Percentiles rank a stretch among this genome's conserved stretches.
These are phyloP conservation scores for Chinchilla lanigera DNA, from an alignment of 2,113 vertebrate species.

Conservation along the genomic window DNA sequence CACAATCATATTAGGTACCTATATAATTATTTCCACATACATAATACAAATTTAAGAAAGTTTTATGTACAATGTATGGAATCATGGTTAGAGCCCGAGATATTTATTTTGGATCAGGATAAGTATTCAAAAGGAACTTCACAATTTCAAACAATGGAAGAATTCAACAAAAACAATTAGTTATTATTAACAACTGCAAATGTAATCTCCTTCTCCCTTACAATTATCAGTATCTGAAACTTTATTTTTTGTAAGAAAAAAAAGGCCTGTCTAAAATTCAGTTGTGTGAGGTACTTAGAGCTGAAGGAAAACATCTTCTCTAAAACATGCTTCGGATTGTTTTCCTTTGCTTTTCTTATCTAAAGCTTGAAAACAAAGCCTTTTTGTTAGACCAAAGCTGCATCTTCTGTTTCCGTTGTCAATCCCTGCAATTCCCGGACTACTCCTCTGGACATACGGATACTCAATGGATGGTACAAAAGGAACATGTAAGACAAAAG, in stretches of 20 bases:
- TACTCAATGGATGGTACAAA: background rate
- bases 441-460: background rate
- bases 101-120: conserved; percentile 38
- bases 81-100: background rate
- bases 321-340: conserved; percentile 13
- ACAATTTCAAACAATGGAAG: conserved; percentile 35
- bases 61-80: background rate
- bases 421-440: background rate
- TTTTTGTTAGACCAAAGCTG: background rate
- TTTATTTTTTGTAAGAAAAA: background rate
- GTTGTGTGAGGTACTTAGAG: background rate
- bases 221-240: background rate
- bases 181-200: conserved; percentile 17
- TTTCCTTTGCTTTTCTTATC: conserved; percentile 19
- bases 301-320: background rate
- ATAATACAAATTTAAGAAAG: conserved; percentile 22
- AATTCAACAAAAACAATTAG: conserved; percentile 36
- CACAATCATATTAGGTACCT: background rate
- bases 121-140: conserved; percentile 6
- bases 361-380: background rate
- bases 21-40: background rate
- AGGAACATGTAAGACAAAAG: background rate
- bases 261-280: conserved; percentile 18
- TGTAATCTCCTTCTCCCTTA: background rate
- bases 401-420: conserved; percentile 7